A percentile compares a stretch with the other conserved stretches of the same genome.
phyloP scores from a whole-genome alignment of 2,113 vertebrate genomes.

The Elaphurus davidianus region DNA sequence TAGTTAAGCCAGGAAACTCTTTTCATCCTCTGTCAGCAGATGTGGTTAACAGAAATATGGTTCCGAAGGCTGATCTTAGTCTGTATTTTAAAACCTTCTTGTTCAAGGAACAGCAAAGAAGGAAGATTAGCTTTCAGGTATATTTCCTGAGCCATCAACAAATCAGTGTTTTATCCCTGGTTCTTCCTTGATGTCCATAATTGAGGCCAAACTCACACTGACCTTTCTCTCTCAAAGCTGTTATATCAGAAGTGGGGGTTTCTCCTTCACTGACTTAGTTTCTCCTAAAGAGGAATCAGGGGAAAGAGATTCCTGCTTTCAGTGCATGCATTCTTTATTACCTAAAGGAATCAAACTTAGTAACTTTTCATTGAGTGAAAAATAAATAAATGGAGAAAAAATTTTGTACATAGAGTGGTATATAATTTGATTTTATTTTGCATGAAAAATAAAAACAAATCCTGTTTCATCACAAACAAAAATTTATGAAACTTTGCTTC shows the following conservation, averaged over 20 bases:
- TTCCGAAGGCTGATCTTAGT: neutral
- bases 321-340: neutral
- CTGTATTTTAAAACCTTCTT: neutral
- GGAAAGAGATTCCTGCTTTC: neutral
- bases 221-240: neutral
- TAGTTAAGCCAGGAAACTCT: neutral
- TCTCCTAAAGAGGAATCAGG: neutral
- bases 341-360: neutral
- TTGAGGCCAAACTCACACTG: neutral
- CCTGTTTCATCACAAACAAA: neutral
- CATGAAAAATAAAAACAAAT: neutral
- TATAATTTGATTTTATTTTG: neutral
- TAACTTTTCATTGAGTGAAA: neutral
- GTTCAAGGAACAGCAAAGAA: neutral
- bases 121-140: neutral
- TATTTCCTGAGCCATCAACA: neutral
- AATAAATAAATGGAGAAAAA: neutral
- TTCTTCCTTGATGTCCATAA: rapidly evolving
- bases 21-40: neutral
- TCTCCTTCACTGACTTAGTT: neutral
- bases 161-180: neutral
- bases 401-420: neutral
- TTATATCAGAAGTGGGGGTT: neutral
- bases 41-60: neutral
- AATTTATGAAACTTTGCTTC: neutral